Evolutionary conservation across 2,888 invertebrate species (phyloP), one percentile per base, ranked within the genome.

Genomic region (Lasioglossum leucozonium): DNA sequence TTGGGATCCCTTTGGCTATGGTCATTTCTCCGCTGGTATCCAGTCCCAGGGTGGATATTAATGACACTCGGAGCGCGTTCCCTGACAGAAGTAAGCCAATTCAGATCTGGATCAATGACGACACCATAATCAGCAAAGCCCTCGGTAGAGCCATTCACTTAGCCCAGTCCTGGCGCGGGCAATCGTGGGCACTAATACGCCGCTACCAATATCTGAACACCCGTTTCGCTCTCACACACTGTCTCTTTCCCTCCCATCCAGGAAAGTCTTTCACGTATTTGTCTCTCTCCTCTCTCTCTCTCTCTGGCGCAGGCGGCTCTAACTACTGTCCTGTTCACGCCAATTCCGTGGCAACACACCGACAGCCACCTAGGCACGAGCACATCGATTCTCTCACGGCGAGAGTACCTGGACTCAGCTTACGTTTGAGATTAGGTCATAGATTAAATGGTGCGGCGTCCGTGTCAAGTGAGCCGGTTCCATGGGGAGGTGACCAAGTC

Each of bases 21-120:
- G 13, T 76, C 74, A 47, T 73, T 65, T 72, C 72, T 37, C 78
- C 80, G 44, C 73, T 62, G 71, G 47, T 37, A 47, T 22, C 77
- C 71, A 82, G 58, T 71, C 47, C 78, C 82, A 72, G 74, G 85
- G 86, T 88, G 87, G 90, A 91, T 93, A 92, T 92, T 92, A 92
- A 93, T 92, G 92, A 90, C 91, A 90, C 92, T 93, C 88, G 84
- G 85, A 88, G 91, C 89, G 88, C 89, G 90, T 90, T 91, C 88
- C 91, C 88, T 91, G 92, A 92, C 92, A 92, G 87, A 88, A 89
- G 82, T 89, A 89, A 89, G 91, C 92, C 92, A 92, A 93, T 93
- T 93, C 93, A 91, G 91, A 91, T 91, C 89, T 87, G 90, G 91
- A 93, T 93, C 94, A 92, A 93, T 92, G 92, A 88, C 91, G 91